Evolutionary conservation across 2,113 vertebrate species (phyloP), one percentile per base, ranked within the genome.

Genomic region (Poecile atricapillus): DNA sequence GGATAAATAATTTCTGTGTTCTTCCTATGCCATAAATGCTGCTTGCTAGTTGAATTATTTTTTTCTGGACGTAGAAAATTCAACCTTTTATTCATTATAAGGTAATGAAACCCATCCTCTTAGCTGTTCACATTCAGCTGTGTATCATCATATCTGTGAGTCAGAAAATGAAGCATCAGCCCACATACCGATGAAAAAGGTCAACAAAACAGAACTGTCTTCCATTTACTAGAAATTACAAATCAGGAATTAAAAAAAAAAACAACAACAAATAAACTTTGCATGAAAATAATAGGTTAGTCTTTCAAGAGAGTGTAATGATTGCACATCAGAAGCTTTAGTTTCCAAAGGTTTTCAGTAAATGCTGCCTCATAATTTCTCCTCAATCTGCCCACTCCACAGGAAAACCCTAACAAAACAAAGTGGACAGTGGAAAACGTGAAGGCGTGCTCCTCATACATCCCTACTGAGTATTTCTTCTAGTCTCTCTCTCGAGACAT

Each of bases 1-100:
- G 73, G n/a, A 93, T 77, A 95, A 95, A 91, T 21, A 10, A n/a
- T 77, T 93, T 95, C 25, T 76, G 25, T 77, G 41, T 79, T 46
- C 13, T 78, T 56, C 13, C 13, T 31, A 53, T 20, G 2, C 14
- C 39, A 83, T 69, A 89, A 96, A 92, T 88, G 10, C 31, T 79
- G 11, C 37, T 76, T 76, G 70, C 76, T 41, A 79, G 67, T 79
- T 93, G 43, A 64, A 49, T 94, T 87, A 70, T 53, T 76, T 81
- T 75, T 50, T 75, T 55, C 41, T 44, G 16, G 58, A 80, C 60
- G 78, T 58, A 67, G 55, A 82, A 88, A 94, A 90, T 71, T 49
- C 78, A 95, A 56, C 41, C 8, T 93, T 94, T 90, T 83, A 77
- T 90, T 97, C 94, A 91, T 65, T 75, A 77, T 58, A 71, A 70